Conservation (phyloP, 2,797 vertebrate genomes). For the Parambassis ranga region DNA sequence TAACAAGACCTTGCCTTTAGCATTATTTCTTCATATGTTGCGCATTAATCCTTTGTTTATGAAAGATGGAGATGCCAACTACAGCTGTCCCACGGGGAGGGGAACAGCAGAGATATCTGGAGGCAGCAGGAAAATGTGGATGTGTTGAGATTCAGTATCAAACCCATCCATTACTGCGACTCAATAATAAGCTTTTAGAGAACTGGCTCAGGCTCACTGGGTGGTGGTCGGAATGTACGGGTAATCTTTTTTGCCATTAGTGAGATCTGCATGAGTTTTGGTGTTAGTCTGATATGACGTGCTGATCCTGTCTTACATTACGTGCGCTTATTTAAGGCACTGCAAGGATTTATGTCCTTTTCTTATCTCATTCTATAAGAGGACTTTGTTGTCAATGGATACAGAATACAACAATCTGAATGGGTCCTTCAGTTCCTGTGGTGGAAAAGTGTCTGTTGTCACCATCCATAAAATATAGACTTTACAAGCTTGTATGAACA, state of each 20-base stretch:
- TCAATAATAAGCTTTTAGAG: conserved; percentile 34
- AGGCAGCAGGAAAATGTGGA: conserved; percentile 25
- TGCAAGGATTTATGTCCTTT: too few species aligned
- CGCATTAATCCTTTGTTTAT: conserved; percentile 69
- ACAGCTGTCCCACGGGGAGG: conserved; percentile 39
- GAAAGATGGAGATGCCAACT: conserved; percentile 56
- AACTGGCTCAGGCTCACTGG: conserved; percentile 25
- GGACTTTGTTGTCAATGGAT: too few species aligned
- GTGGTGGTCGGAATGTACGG: conserved; percentile 16
- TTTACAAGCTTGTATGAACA: too few species aligned
- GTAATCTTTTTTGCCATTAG: conserved; percentile 34
- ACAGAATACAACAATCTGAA: too few species aligned
- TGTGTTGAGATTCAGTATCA: conserved; percentile 25
- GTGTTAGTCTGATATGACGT: too few species aligned
- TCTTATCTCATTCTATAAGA: too few species aligned
- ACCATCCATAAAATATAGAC: too few species aligned
- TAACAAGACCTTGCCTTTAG: conserved; percentile 37
- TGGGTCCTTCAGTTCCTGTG: too few species aligned
- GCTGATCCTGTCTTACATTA: too few species aligned
- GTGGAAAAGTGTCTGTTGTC: too few species aligned
- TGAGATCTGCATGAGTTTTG: too few species aligned
- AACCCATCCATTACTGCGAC: conserved; percentile 32
- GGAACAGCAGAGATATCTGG: conserved; percentile 26
- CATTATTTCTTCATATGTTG: conserved; percentile 60
- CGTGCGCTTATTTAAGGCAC: too few species aligned